Conservation (phyloP, 2,797 vertebrate genomes). For the Schizopygopsis malacanthus region DNA sequence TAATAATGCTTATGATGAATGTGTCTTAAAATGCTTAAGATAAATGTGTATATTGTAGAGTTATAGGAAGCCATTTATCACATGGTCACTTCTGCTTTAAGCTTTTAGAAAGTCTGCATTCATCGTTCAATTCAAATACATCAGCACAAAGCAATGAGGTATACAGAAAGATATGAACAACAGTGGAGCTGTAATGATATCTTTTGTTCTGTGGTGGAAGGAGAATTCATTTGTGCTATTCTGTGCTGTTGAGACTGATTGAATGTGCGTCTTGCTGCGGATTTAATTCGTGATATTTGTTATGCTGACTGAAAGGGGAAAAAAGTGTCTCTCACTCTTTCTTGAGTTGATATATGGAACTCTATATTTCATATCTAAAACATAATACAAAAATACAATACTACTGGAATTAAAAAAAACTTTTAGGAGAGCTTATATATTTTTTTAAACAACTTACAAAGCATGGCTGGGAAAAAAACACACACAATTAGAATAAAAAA, state of each 20-base stretch:
- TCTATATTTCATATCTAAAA: conserved; percentile 1
- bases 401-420: too few relatives aligned
- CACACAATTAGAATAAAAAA: too few relatives aligned
- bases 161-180: background rate
- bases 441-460: background rate
- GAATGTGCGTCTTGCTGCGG: background rate
- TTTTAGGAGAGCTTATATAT: background rate
- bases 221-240: conserved; percentile 8
- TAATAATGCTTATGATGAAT: background rate
- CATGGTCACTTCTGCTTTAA: background rate
- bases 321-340: conserved; percentile 7
- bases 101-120: conserved; percentile 2
- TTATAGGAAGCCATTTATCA: conserved; percentile 12
- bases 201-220: conserved; percentile 12
- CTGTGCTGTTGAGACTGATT: conserved; percentile 7
- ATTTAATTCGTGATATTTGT: conserved; percentile 27
- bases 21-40: background rate
- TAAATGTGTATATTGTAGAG: background rate
- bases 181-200: conserved; percentile 6
- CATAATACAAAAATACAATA: background rate
- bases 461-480: background rate
- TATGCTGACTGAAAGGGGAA: conserved; percentile 14
- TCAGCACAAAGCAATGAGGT: background rate
- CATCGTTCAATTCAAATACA: background rate
- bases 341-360: conserved; percentile 15